Evolutionary conservation across 2,888 invertebrate species (phyloP).

Genomic region (Disparrhopalites patrizii): DNA sequence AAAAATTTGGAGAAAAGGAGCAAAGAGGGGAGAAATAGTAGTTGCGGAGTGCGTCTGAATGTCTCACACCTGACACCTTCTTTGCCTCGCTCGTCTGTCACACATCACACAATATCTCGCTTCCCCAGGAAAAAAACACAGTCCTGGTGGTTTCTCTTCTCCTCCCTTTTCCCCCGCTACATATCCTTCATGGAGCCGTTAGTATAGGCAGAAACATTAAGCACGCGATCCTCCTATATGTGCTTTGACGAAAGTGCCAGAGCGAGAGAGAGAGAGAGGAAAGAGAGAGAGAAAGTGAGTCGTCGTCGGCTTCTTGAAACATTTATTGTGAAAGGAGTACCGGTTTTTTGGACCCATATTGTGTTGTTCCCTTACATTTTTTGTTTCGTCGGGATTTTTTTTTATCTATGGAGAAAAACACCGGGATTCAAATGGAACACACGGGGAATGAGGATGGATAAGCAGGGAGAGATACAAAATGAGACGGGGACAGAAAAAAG

Average conservation of each 20-base stretch:
- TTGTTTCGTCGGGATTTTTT: too few relatives aligned
- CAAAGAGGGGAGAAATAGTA: slow-evolving; percentile 36
- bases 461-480: too few relatives aligned
- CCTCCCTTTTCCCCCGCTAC: background rate
- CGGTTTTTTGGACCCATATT: too few relatives aligned
- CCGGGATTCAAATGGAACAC: too few relatives aligned
- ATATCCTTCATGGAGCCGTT: background rate
- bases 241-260: background rate
- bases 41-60: slow-evolving; percentile 34
- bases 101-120: slow-evolving; percentile 21
- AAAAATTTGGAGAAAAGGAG: slow-evolving; percentile 27
- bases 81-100: slow-evolving; percentile 19
- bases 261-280: slow-evolving; percentile 16
- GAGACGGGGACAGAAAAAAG: too few relatives aligned
- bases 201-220: background rate
- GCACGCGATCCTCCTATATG: background rate
- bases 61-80: slow-evolving; percentile 44
- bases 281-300: slow-evolving; percentile 5
- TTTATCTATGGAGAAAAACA: too few relatives aligned
- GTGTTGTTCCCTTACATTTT: too few relatives aligned
- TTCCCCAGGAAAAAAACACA: too few relatives aligned
- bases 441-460: too few relatives aligned
- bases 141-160: too few relatives aligned
- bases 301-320: slow-evolving; percentile 4
- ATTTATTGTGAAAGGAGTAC: slow-evolving; percentile 11